Percentiles rank a stretch among this genome's conserved stretches.
These are phyloP conservation scores for Nasonia longicornis DNA, from an alignment of 1,140 invertebrate genomes.

Conservation along the genomic window DNA sequence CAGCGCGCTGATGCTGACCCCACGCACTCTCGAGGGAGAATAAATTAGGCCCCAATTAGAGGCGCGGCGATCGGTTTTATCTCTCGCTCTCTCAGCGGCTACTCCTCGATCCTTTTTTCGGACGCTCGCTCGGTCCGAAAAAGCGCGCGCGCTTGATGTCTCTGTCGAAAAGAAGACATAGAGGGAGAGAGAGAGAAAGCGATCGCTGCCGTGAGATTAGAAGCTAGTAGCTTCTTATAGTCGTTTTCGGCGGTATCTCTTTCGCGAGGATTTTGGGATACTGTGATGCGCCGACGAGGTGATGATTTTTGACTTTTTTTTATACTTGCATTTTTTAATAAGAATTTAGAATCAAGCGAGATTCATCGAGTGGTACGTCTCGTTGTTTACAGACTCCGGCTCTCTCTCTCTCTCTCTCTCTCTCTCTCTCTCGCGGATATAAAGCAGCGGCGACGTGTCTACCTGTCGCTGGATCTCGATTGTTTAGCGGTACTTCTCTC, in stretches of 20 bases:
- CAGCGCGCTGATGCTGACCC: not conserved
- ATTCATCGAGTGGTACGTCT: too few species aligned
- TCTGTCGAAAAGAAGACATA: conserved; percentile 38
- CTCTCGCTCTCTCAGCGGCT: not conserved
- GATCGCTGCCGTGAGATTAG: conserved; percentile 24
- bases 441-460: not conserved
- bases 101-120: not conserved
- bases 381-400: conserved; percentile 15
- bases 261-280: not conserved
- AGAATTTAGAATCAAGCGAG: too few species aligned
- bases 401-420: too few species aligned
- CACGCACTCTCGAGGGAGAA: conserved; percentile 30
- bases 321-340: too few species aligned
- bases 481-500: not conserved
- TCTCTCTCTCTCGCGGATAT: not conserved
- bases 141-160: conserved; percentile 38
- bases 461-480: not conserved
- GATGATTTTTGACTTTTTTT: too few species aligned
- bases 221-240: not conserved
- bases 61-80: conserved; percentile 38
- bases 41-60: conserved; percentile 49
- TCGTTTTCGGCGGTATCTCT: not conserved
- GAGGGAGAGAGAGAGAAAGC: conserved; percentile 2
- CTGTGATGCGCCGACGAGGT: too few species aligned
- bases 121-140: not conserved